These are phyloP conservation scores for Akabosia matsudoensis DNA, from an alignment of 1,140 invertebrate species.

Conservation along the genomic window DNA sequence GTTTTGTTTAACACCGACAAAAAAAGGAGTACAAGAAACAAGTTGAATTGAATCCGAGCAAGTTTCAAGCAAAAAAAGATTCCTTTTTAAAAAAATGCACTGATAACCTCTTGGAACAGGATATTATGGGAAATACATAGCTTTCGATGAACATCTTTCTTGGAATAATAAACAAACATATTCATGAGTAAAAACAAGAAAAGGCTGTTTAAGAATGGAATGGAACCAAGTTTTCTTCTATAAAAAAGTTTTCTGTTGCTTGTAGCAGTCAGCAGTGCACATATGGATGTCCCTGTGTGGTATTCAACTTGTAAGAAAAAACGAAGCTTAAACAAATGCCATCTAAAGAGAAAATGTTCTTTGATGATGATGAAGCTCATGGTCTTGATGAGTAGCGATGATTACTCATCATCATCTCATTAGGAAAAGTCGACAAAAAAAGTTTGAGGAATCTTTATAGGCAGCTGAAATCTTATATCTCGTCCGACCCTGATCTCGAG, in stretches of 20 bases:
- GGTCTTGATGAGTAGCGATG: slow-evolving; percentile 1
- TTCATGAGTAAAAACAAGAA: not conserved
- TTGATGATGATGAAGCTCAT: slow-evolving; percentile 15
- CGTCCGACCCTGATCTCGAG: not conserved
- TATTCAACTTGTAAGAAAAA: not conserved
- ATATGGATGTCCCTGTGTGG: not conserved
- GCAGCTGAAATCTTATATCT: not conserved
- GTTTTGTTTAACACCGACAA: not conserved
- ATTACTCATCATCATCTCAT: slow-evolving; percentile 14
- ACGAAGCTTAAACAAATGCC: not conserved
- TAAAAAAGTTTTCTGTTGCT: no score
- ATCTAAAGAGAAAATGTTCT: not conserved
- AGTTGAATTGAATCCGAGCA: not conserved
- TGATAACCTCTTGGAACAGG: not conserved
- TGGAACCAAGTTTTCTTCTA: not conserved
- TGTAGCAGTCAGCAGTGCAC: not conserved
- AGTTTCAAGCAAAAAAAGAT: not conserved
- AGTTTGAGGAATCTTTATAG: not conserved
- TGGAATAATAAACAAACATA: not conserved
- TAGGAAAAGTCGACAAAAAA: not conserved
- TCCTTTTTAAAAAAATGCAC: not conserved
- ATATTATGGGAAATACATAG: not conserved
- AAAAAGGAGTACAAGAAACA: not conserved
- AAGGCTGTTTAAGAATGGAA: not conserved
- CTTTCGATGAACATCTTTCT: not conserved